These are phyloP conservation scores for Cotesia congregata DNA, from an alignment of 2,888 invertebrate species.

Conservation along the genomic window DNA sequence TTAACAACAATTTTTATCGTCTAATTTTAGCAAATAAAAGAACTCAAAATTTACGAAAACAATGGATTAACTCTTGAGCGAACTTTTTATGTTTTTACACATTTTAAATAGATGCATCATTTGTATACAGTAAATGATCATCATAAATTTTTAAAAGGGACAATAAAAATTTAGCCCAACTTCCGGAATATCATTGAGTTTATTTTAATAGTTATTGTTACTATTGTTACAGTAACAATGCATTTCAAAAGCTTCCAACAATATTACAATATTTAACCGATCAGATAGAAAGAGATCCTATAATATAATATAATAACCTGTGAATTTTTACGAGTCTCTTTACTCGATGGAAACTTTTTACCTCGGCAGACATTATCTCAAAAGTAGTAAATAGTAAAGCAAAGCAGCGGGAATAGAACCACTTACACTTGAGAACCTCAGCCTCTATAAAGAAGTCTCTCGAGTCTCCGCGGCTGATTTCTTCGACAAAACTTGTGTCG, in stretches of 20 bases:
- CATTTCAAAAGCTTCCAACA: constrained; percentile 53
- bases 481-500: constrained; percentile 56
- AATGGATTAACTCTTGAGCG: not conserved
- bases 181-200: constrained; percentile 7
- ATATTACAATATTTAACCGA: constrained; percentile 49
- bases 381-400: constrained; percentile 61
- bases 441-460: constrained; percentile 64
- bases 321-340: constrained; percentile 51
- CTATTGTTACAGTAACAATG: not conserved
- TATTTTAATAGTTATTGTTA: not conserved
- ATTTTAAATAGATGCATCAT: not conserved
- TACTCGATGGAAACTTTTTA: constrained; percentile 50
- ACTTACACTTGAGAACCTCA: constrained; percentile 57
- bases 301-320: constrained; percentile 34
- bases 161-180: not conserved
- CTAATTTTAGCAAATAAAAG: not conserved
- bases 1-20: not conserved
- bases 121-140: not conserved
- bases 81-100: not conserved
- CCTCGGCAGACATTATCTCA: constrained; percentile 62
- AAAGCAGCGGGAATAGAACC: constrained; percentile 53
- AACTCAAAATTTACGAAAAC: not conserved
- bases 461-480: constrained; percentile 60
- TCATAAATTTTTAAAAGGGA: not conserved
- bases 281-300: constrained; percentile 46